Conservation (phyloP, 2,888 invertebrate species). For the Papilio elwesi region DNA sequence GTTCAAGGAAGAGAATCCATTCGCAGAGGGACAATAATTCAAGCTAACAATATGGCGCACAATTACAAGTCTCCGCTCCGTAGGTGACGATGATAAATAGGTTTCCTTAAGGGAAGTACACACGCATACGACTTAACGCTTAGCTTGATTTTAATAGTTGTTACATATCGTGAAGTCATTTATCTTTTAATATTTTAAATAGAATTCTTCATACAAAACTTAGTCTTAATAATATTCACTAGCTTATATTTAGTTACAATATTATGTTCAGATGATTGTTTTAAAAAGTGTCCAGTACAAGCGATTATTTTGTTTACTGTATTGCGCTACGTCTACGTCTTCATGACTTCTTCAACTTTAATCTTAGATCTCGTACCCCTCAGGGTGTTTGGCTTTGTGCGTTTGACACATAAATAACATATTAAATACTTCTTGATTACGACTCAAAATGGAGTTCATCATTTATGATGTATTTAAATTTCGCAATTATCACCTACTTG, state of each 20-base stretch:
- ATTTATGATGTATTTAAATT: neutral
- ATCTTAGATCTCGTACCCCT: too few relatives aligned
- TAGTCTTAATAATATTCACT: neutral
- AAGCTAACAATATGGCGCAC: constrained; percentile 78
- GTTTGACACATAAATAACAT: too few relatives aligned
- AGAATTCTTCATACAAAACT: too few relatives aligned
- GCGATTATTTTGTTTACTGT: neutral
- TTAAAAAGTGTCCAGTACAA: neutral
- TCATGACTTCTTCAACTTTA: too few relatives aligned
- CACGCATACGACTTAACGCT: constrained; percentile 58
- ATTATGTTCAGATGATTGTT: too few relatives aligned
- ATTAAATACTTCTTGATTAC: too few relatives aligned
- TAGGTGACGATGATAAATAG: constrained; percentile 81
- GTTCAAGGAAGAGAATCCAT: constrained; percentile 68
- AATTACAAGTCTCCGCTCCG: constrained; percentile 75
- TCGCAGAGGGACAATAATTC: constrained; percentile 71
- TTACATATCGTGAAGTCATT: constrained; percentile 39
- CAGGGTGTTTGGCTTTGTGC: too few relatives aligned
- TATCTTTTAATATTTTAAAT: neutral
- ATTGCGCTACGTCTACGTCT: too few relatives aligned
- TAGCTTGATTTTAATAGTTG: constrained; percentile 50
- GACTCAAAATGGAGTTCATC: neutral
- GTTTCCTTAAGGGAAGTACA: constrained; percentile 72
- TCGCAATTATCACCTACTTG: neutral
- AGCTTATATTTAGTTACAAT: neutral